A percentile compares a stretch with the other conserved stretches of the same genome.
Evolutionary conservation across 2,113 vertebrate genomes (phyloP).

Genomic region (Lasiurus cinereus): DNA sequence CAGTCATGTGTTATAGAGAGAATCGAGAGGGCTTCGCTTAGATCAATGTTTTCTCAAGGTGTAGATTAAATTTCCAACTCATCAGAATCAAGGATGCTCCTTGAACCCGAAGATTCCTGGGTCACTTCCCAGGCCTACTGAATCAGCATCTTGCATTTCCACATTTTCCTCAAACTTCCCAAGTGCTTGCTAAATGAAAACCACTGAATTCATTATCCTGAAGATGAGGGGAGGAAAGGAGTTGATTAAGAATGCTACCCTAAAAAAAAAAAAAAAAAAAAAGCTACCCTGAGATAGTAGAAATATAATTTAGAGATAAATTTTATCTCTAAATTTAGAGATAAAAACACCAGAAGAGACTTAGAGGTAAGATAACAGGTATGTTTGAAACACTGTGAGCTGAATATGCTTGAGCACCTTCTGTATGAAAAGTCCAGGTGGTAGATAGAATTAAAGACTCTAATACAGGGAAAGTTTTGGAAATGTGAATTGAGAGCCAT

Average conservation of each 20-base stretch:
- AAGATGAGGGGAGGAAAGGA: neutral
- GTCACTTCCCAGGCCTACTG: neutral
- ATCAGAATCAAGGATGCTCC: neutral
- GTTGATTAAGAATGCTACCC: neutral
- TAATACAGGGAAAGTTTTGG: neutral
- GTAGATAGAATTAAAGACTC: neutral
- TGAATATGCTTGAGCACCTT: neutral
- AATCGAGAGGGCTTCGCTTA: neutral
- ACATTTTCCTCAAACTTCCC: neutral
- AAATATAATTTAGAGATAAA: neutral
- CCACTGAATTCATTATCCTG: neutral
- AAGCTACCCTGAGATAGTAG: neutral
- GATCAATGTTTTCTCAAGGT: neutral
- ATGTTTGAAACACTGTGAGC: neutral
- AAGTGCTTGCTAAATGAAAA: neutral
- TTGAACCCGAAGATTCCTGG: neutral
- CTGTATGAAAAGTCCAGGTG: neutral
- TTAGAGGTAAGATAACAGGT: neutral
- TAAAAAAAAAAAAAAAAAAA: neutral
- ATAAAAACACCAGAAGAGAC: neutral
- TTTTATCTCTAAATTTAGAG: neutral
- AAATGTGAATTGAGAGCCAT: neutral
- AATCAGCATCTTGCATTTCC: neutral
- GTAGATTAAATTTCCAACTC: neutral
- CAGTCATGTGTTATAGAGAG: neutral